Evolutionary conservation across 1,140 invertebrate genomes (phyloP).

Genomic region (Hypothenemus hampei): DNA sequence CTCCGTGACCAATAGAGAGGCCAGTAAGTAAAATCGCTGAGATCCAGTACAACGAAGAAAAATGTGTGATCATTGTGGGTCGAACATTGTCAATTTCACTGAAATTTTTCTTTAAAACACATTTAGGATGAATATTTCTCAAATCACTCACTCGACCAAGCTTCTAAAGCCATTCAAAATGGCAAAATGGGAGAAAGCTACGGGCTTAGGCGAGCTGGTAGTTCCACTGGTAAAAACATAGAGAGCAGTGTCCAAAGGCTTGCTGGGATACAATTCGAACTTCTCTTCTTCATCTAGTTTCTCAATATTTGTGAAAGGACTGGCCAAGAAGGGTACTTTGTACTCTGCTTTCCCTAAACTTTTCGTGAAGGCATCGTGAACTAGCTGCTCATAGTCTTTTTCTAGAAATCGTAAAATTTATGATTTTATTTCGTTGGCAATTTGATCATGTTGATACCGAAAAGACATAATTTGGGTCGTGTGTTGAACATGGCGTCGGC

Average conservation of each 20-base stretch:
- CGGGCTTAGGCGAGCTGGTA: conserved; percentile 69
- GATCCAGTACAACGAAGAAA: conserved; percentile 33
- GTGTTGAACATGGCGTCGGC: conserved; percentile 7
- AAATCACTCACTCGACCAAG: conserved; percentile 18
- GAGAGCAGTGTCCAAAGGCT: conserved; percentile 36
- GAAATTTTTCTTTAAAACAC: neutral
- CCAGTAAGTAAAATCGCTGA: conserved; percentile 28
- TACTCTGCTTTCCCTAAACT: too few relatives aligned
- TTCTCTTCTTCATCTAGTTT: conserved; percentile 9
- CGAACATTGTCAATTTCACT: conserved; percentile 22
- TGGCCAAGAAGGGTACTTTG: too few relatives aligned
- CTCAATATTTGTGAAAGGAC: too few relatives aligned
- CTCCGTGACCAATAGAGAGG: conserved; percentile 33
- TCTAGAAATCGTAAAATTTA: too few relatives aligned
- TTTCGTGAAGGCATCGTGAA: too few relatives aligned
- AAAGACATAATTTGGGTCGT: too few relatives aligned
- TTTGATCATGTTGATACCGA: too few relatives aligned
- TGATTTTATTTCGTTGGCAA: too few relatives aligned
- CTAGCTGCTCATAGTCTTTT: too few relatives aligned
- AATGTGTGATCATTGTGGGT: conserved; percentile 20
- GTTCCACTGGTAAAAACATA: conserved; percentile 65
- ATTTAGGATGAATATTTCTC: too few relatives aligned
- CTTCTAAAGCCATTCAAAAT: conserved; percentile 20
- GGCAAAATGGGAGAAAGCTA: conserved; percentile 25
- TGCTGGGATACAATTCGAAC: conserved; percentile 2